Percentiles rank a stretch among this genome's conserved stretches.
Conservation (phyloP, 1,140 invertebrate species). For the Pogonus chalceus region DNA sequence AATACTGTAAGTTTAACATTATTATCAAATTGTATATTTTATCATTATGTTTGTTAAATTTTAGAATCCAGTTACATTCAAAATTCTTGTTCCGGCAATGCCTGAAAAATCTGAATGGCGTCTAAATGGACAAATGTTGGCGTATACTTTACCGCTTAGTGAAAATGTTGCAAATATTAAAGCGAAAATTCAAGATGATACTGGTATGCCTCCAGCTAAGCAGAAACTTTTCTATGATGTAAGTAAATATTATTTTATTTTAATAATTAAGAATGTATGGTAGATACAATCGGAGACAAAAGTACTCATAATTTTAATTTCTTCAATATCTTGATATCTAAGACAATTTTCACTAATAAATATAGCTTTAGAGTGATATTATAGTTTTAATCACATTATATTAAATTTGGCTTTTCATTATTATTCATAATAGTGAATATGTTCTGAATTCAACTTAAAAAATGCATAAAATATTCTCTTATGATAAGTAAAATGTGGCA, state of each 20-base stretch:
- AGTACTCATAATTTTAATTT: no score
- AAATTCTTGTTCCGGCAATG: constrained; percentile 69
- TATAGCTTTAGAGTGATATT: no score
- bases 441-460: no score
- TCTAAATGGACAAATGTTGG: constrained; percentile 83
- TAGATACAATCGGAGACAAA: no score
- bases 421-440: no score
- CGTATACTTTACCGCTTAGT: constrained; percentile 65
- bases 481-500: no score
- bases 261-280: neutral
- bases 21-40: constrained; percentile 11
- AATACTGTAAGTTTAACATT: constrained; percentile 34
- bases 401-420: no score
- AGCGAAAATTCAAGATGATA: constrained; percentile 77
- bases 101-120: constrained; percentile 93
- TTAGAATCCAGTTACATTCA: constrained; percentile 61
- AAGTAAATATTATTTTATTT: constrained; percentile 26
- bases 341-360: no score
- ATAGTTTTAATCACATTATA: no score
- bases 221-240: constrained; percentile 91
- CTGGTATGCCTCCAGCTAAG: constrained; percentile 92
- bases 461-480: no score
- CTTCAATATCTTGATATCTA: no score
- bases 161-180: constrained; percentile 82
- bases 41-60: neutral